phyloP scores from a whole-genome alignment of 2,797 vertebrate genomes.

The Typhlichthys subterraneus region DNA sequence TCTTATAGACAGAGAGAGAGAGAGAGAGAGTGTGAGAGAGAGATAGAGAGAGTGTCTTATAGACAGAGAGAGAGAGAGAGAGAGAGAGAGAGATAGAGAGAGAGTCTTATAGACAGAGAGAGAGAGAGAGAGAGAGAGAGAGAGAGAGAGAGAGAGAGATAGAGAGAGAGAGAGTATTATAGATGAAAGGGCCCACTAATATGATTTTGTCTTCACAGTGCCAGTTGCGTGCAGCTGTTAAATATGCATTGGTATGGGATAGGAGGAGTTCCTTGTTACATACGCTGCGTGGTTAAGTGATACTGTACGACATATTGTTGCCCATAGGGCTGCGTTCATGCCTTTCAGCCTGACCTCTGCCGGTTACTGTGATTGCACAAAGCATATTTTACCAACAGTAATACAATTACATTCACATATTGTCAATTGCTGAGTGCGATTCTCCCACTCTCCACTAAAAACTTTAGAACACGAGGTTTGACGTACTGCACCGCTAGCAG shows the following conservation, averaged over 20 bases:
- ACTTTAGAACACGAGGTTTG: background rate
- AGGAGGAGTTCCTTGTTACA: conserved; percentile 53
- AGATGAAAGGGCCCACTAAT: conserved; percentile 67
- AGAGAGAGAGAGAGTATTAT: conserved; percentile 2
- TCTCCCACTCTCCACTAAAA: background rate
- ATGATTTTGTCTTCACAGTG: conserved; percentile 70
- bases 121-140: conserved; percentile 17
- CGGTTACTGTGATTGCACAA: background rate
- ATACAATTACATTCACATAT: too few relatives aligned
- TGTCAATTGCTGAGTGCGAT: too few relatives aligned
- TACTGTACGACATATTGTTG: background rate
- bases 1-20: conserved; percentile 9
- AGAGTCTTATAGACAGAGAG: background rate
- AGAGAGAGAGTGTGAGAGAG: conserved; percentile 12
- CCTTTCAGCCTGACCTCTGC: too few relatives aligned
- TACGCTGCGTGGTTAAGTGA: conserved; percentile 46
- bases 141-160: conserved; percentile 23
- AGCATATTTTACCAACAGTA: background rate
- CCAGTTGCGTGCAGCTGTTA: conserved; percentile 57
- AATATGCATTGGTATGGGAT: conserved; percentile 42
- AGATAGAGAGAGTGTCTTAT: conserved; percentile 4
- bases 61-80: conserved; percentile 19
- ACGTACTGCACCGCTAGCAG: background rate
- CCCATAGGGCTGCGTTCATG: too few relatives aligned
- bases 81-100: conserved; percentile 33